Conservation (phyloP, 1,140 invertebrate genomes). For the Mylabris phalerata region DNA sequence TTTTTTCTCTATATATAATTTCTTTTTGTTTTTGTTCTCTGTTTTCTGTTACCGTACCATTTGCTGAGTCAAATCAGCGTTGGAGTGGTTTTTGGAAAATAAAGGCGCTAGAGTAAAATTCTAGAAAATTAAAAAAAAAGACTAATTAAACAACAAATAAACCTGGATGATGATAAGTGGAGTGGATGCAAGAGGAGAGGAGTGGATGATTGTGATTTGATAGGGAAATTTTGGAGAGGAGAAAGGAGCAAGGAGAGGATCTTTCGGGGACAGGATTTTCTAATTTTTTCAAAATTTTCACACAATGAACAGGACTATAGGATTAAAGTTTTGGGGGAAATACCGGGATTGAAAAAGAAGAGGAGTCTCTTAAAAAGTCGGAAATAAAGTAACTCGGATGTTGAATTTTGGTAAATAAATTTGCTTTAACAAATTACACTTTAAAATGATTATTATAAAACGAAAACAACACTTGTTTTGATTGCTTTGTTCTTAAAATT, state of each 20-base stretch:
- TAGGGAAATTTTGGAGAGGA: not conserved
- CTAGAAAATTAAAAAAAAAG: constrained; percentile 10
- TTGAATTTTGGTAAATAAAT: not conserved
- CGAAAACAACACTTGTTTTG: not conserved
- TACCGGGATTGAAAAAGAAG: no score
- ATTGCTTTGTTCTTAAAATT: not conserved
- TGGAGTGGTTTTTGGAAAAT: constrained; percentile 18
- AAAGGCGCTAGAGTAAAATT: constrained; percentile 1
- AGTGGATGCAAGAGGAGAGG: constrained; percentile 13
- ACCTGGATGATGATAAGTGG: not conserved
- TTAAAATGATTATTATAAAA: not conserved
- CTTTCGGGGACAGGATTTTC: not conserved
- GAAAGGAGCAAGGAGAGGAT: constrained; percentile 14
- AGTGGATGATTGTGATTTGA: constrained; percentile 16
- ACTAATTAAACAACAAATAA: not conserved
- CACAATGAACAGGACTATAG: no score
- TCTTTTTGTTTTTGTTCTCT: no score
- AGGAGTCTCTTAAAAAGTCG: not conserved
- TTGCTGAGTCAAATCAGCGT: constrained; percentile 15
- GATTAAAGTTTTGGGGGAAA: no score
- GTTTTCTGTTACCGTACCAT: constrained; percentile 13
- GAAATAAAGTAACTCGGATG: not conserved
- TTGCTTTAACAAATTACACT: not conserved
- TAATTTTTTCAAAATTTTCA: no score
- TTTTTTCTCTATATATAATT: no score